Percentiles rank a stretch among this genome's conserved stretches.
Conservation (phyloP, 2,888 invertebrate genomes). For the Drosophila algonquin region DNA sequence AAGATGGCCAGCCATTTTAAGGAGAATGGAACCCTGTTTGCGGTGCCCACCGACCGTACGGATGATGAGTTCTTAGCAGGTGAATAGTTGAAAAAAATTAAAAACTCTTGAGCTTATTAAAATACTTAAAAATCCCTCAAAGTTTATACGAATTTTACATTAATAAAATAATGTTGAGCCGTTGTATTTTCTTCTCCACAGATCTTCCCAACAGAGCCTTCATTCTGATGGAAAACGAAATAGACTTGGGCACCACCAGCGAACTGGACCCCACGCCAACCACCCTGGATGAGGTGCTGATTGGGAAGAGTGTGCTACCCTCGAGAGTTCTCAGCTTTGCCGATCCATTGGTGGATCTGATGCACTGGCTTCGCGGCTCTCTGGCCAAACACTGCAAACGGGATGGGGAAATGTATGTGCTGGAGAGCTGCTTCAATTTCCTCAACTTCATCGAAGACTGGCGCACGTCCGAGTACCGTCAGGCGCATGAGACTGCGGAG, state of each 20-base stretch:
- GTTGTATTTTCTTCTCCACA: slow-evolving; percentile 40
- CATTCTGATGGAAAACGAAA: slow-evolving; percentile 82
- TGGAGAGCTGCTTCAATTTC: slow-evolving; percentile 81
- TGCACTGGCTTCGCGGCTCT: slow-evolving; percentile 81
- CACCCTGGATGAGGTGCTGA: slow-evolving; percentile 75
- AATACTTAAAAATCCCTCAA: background rate
- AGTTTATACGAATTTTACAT: too few relatives aligned
- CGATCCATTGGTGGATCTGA: slow-evolving; percentile 79
- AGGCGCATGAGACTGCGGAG: slow-evolving; percentile 63
- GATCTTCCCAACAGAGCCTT: slow-evolving; percentile 82
- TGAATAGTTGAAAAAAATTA: slow-evolving; percentile 25
- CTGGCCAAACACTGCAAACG: slow-evolving; percentile 80
- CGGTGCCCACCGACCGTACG: slow-evolving; percentile 80
- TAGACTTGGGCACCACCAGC: slow-evolving; percentile 73
- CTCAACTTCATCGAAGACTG: slow-evolving; percentile 82
- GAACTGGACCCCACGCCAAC: slow-evolving; percentile 78
- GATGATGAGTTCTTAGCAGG: slow-evolving; percentile 78
- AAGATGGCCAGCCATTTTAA: slow-evolving; percentile 81
- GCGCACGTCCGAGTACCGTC: slow-evolving; percentile 73
- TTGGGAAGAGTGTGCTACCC: slow-evolving; percentile 80
- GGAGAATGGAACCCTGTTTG: slow-evolving; percentile 83
- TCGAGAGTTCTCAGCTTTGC: slow-evolving; percentile 81
- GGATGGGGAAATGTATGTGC: slow-evolving; percentile 69
- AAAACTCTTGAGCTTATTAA: background rate
- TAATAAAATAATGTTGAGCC: background rate